phyloP scores from a whole-genome alignment of 1,140 invertebrate species.

The Macrocentrus cingulum region DNA sequence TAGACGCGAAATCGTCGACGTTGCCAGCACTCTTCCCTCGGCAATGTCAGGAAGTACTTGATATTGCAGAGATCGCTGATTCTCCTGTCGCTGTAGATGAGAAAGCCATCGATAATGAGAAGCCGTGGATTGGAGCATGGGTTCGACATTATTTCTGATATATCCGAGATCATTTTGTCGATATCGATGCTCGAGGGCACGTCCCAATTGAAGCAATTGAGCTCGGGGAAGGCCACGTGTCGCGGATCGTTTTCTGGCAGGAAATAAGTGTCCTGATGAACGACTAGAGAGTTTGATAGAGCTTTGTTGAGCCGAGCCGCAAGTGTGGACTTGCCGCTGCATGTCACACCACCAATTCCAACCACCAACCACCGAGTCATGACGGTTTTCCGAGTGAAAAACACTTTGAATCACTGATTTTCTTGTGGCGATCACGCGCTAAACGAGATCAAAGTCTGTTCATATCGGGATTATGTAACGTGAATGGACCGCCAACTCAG shows the following conservation, averaged over 20 bases:
- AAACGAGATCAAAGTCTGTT: too few species aligned
- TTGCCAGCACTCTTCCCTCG: conserved; percentile 66
- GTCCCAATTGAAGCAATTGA: conserved; percentile 81
- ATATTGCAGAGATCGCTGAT: conserved; percentile 68
- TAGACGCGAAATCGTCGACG: conserved; percentile 67
- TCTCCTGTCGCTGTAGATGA: conserved; percentile 70
- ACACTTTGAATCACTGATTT: too few species aligned
- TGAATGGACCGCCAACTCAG: too few species aligned
- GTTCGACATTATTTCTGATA: conserved; percentile 44
- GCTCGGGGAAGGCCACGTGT: conserved; percentile 65
- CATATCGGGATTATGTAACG: too few species aligned
- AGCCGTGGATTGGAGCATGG: conserved; percentile 52
- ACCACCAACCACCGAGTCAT: conserved; percentile 65
- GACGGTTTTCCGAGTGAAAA: too few species aligned
- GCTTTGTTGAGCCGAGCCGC: conserved; percentile 62
- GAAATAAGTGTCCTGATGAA: conserved; percentile 81
- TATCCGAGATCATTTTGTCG: conserved; percentile 67
- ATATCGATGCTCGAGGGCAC: conserved; percentile 74
- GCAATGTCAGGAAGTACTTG: conserved; percentile 73
- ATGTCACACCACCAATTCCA: conserved; percentile 76
- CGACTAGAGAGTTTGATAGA: conserved; percentile 60
- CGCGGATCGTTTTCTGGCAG: conserved; percentile 67
- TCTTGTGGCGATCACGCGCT: too few species aligned
- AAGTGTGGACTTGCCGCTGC: conserved; percentile 79
- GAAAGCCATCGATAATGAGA: conserved; percentile 76